Percentiles rank a stretch among this genome's conserved stretches.
Evolutionary conservation across 2,113 vertebrate genomes (phyloP).

Genomic region (Misgurnus mizolepis): DNA sequence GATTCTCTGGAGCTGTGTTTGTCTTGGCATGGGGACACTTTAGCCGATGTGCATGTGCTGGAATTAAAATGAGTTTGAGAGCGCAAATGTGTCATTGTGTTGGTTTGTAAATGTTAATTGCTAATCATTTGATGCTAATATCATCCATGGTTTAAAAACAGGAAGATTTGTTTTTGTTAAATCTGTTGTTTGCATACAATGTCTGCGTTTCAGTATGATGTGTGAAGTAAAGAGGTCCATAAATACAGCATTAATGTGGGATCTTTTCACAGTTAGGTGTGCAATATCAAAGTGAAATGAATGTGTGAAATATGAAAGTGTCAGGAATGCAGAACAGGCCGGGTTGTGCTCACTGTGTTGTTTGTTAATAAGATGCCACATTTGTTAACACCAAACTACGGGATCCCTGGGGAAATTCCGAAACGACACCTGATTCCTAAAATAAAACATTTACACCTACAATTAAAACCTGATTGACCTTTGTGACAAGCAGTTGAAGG

Average conservation of each 20-base stretch:
- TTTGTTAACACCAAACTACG: constrained; percentile 53
- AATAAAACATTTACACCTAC: constrained; percentile 60
- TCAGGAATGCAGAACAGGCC: constrained; percentile 43
- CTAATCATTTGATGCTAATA: constrained; percentile 1
- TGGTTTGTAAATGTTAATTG: constrained; percentile 8
- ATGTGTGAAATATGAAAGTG: constrained; percentile 50
- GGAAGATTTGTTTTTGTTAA: not conserved
- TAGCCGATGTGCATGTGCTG: constrained; percentile 21
- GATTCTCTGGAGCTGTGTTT: constrained; percentile 44
- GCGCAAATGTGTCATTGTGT: not conserved
- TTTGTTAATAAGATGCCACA: constrained; percentile 58
- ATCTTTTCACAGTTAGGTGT: constrained; percentile 16
- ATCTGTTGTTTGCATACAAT: constrained; percentile 7
- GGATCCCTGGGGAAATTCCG: constrained; percentile 51
- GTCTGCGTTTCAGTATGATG: constrained; percentile 6
- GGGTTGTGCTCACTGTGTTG: constrained; percentile 49
- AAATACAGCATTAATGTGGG: constrained; percentile 12
- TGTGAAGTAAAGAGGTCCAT: constrained; percentile 22
- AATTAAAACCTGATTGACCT: constrained; percentile 56
- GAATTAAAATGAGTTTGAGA: constrained; percentile 20
- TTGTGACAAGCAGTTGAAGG: constrained; percentile 44
- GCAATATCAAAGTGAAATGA: constrained; percentile 45
- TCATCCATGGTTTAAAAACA: not conserved
- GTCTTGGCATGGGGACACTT: constrained; percentile 38
- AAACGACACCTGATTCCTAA: constrained; percentile 60